Conservation (phyloP, 2,888 invertebrate species). For the Phortica magna region DNA sequence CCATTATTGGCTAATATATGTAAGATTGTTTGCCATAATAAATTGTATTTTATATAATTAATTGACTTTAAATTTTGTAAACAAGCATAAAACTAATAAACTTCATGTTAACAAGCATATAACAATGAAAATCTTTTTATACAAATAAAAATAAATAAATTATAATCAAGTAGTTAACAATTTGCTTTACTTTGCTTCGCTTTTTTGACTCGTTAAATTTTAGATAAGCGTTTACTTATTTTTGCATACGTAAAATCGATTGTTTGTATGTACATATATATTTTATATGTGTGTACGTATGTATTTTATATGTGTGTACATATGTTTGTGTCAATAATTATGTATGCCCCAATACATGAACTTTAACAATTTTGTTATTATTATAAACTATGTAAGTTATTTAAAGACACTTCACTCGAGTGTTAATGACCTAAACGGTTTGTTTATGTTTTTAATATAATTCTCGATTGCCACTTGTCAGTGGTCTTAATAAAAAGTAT, state of each 20-base stretch:
- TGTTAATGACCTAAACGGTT: neutral
- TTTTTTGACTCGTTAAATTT: neutral
- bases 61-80: neutral
- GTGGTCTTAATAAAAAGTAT: neutral
- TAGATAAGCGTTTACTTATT: neutral
- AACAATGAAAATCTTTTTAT: neutral
- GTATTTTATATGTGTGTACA: conserved; percentile 37
- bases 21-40: neutral
- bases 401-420: neutral
- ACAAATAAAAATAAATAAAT: neutral
- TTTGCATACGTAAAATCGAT: conserved; percentile 12
- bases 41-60: conserved; percentile 19
- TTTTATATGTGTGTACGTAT: conserved; percentile 36
- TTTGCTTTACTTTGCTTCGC: neutral
- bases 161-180: neutral
- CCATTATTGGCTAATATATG: neutral
- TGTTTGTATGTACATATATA: conserved; percentile 36
- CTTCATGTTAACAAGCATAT: conserved; percentile 16
- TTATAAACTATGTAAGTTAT: neutral
- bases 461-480: neutral
- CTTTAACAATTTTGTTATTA: neutral
- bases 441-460: neutral
- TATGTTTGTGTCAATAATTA: neutral
- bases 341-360: conserved; percentile 52
- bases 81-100: conserved; percentile 22